These are phyloP conservation scores for Netelia virgata DNA, from an alignment of 2,888 invertebrate species.

Conservation along the genomic window DNA sequence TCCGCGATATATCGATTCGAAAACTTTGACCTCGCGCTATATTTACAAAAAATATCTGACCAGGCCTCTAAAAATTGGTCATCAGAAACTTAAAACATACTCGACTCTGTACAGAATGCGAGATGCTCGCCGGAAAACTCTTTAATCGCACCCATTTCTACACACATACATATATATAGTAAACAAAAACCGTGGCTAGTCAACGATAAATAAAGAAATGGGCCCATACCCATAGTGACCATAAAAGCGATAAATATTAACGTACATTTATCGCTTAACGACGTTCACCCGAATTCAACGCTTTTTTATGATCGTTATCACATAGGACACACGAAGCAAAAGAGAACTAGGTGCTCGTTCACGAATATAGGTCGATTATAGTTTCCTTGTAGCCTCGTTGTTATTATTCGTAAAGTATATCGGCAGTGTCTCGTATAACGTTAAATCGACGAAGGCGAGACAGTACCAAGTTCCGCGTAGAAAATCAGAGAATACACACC, in stretches of 20 bases:
- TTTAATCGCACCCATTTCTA: too few relatives aligned
- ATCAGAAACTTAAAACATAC: too few relatives aligned
- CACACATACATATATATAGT: neutral
- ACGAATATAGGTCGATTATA: constrained; percentile 45
- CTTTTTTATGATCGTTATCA: constrained; percentile 44
- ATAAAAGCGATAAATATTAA: neutral
- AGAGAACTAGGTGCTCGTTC: neutral
- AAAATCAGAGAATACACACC: constrained; percentile 9
- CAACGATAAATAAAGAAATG: constrained; percentile 20
- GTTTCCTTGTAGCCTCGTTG: neutral
- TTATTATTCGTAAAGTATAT: constrained; percentile 14
- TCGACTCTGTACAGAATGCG: too few relatives aligned
- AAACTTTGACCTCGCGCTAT: too few relatives aligned
- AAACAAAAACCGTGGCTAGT: constrained; percentile 21
- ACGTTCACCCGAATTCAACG: constrained; percentile 24
- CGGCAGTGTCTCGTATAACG: constrained; percentile 2
- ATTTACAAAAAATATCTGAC: too few relatives aligned
- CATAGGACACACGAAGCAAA: neutral
- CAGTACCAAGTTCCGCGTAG: constrained; percentile 7
- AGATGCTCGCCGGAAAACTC: too few relatives aligned
- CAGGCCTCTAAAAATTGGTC: too few relatives aligned
- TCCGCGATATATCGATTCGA: too few relatives aligned
- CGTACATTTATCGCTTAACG: neutral
- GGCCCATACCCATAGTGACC: too few relatives aligned
- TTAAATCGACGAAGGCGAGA: constrained; percentile 43